A percentile compares a stretch with the other conserved stretches of the same genome.
phyloP scores from a whole-genome alignment of 2,113 vertebrate species.

The Xenotilapia leptura region DNA sequence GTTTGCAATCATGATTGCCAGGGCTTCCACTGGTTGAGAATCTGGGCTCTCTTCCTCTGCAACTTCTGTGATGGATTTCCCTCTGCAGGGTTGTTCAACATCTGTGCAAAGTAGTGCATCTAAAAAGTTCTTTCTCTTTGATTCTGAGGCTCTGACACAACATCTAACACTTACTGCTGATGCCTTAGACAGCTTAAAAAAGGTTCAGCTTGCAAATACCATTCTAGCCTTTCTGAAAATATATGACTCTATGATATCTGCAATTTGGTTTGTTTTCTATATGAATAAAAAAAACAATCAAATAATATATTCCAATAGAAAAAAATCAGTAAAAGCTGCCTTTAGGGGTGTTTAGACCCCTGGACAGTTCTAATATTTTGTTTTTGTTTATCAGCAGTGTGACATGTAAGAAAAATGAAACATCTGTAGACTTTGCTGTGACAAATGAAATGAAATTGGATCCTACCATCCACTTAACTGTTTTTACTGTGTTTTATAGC shows the following conservation, averaged over 20 bases:
- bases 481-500: background rate
- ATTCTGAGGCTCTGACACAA: constrained; percentile 10
- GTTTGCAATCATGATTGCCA: background rate
- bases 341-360: background rate
- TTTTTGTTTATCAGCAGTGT: background rate
- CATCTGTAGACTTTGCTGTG: background rate
- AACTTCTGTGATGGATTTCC: background rate
- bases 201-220: background rate
- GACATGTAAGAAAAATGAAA: background rate
- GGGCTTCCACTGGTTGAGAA: background rate
- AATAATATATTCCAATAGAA: background rate
- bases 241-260: background rate
- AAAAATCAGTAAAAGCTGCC: background rate
- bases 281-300: background rate
- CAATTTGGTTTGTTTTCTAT: background rate
- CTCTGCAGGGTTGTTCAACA: background rate
- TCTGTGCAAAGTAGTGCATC: background rate
- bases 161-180: background rate
- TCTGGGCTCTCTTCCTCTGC: background rate
- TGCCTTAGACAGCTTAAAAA: background rate
- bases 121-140: background rate
- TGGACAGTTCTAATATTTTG: background rate
- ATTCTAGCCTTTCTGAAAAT: background rate
- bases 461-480: background rate
- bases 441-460: background rate